Evolutionary conservation across 2,113 vertebrate genomes (phyloP).

Genomic region (Macquaria ambigua): DNA sequence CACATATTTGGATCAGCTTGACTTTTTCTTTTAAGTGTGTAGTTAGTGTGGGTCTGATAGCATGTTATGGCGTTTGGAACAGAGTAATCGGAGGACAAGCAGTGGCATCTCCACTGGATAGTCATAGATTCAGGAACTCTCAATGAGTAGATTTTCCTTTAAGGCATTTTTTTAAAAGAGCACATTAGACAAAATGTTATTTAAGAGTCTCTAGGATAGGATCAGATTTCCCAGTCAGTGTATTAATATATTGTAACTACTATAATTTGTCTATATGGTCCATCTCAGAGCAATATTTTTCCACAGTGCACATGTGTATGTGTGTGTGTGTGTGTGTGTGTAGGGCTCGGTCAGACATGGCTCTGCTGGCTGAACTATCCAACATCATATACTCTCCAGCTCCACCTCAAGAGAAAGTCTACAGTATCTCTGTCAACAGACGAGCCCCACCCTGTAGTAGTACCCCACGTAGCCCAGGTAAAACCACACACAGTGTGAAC

Average conservation of each 20-base stretch:
- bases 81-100: no score
- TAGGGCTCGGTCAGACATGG: constrained; percentile 43
- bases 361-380: constrained; percentile 70
- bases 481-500: neutral
- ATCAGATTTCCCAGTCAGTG: no score
- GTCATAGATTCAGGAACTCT: no score
- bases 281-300: neutral
- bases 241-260: neutral
- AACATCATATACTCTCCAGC: constrained; percentile 71
- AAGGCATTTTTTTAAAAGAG: no score
- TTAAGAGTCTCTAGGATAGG: no score
- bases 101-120: no score
- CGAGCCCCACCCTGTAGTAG: constrained; percentile 58
- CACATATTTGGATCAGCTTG: no score
- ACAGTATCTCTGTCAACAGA: neutral
- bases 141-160: no score
- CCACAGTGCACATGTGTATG: neutral
- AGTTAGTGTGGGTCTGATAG: no score
- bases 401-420: constrained; percentile 38
- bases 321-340: neutral
- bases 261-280: neutral
- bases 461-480: constrained; percentile 65
- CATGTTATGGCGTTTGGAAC: no score
- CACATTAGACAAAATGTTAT: no score
- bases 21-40: no score